Conservation (phyloP, 2,113 vertebrate genomes). For the Heptranchias perlo region DNA sequence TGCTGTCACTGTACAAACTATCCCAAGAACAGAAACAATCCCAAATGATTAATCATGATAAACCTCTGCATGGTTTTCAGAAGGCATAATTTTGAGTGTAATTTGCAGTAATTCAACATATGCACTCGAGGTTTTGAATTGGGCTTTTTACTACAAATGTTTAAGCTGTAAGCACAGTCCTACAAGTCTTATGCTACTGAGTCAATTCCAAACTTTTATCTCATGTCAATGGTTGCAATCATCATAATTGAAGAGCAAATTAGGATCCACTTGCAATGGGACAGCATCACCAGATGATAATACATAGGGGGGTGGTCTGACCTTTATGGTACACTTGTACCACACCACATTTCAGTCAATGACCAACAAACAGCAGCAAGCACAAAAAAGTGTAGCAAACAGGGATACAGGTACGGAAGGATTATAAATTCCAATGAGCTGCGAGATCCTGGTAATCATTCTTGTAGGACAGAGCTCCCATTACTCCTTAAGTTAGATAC, state of each 20-base stretch:
- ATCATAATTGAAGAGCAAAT: too few species aligned
- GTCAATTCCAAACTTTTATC: not conserved
- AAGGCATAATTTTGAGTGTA: not conserved
- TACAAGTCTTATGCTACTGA: not conserved
- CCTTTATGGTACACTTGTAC: too few species aligned
- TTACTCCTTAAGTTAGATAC: not conserved
- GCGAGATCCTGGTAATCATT: not conserved
- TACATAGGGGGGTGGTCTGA: too few species aligned
- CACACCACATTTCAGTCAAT: too few species aligned
- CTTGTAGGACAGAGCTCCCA: not conserved
- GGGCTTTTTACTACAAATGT: not conserved
- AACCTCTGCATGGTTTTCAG: not conserved
- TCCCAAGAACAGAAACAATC: not conserved
- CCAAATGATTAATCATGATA: not conserved
- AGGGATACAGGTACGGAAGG: not conserved
- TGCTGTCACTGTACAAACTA: not conserved
- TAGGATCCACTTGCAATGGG: too few species aligned
- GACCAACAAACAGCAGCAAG: not conserved
- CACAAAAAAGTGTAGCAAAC: not conserved
- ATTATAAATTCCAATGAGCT: not conserved
- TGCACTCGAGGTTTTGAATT: not conserved
- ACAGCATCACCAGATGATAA: too few species aligned
- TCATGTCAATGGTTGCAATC: not conserved
- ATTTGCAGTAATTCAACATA: not conserved
- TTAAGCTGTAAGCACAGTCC: not conserved